phyloP scores from a whole-genome alignment of 2,888 invertebrate genomes.

The Caenorhabditis parvicauda region DNA sequence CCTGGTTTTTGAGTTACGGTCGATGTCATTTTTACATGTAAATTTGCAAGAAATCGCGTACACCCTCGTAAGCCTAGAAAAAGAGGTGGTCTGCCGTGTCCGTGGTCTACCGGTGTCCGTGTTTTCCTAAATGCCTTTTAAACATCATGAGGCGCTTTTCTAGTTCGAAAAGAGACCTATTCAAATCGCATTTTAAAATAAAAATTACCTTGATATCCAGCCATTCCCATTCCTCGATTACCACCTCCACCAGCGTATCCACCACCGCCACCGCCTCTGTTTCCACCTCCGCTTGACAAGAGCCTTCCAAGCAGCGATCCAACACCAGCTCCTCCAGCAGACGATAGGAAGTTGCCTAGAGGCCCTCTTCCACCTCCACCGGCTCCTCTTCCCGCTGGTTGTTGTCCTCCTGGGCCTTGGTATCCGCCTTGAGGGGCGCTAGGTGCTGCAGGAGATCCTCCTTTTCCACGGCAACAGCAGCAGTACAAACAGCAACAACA shows the following conservation, averaged over 20 bases:
- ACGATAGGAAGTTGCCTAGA: conserved; percentile 20
- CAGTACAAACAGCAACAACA: conserved; percentile 57
- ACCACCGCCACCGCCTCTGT: conserved; percentile 8
- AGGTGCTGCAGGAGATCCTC: too few species aligned
- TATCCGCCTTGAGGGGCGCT: too few species aligned
- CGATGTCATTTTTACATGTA: too few species aligned
- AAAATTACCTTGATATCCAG: conserved; percentile 11
- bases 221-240: conserved; percentile 17
- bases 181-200: neutral
- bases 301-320: conserved; percentile 36
- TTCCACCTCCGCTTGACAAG: conserved; percentile 21
- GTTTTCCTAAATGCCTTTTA: too few species aligned
- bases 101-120: conserved; percentile 19
- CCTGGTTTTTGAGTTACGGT: too few species aligned
- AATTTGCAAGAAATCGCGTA: too few species aligned
- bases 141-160: too few species aligned
- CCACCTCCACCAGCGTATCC: neutral
- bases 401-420: conserved; percentile 13
- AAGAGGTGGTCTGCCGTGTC: conserved; percentile 7
- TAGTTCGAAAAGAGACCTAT: too few species aligned
- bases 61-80: too few species aligned
- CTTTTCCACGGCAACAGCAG: conserved; percentile 53
- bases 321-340: conserved; percentile 35
- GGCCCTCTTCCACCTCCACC: conserved; percentile 11
- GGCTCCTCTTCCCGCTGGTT: conserved; percentile 10